phyloP scores from a whole-genome alignment of 2,113 vertebrate genomes.

The Camelus dromedarius region DNA sequence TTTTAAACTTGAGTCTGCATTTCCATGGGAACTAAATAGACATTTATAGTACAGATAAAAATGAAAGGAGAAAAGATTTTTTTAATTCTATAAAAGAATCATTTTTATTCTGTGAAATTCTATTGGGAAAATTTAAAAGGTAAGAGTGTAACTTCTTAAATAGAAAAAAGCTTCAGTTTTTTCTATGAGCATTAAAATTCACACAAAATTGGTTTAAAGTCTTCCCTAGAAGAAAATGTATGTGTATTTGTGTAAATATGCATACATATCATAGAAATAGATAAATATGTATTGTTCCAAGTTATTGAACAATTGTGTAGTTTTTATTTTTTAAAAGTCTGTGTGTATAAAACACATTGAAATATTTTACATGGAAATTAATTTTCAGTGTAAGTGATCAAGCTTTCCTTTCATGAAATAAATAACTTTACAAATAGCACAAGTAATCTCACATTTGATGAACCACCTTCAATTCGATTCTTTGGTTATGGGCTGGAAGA shows the following conservation, averaged over 20 bases:
- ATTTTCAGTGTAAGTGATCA: slow-evolving; percentile 35
- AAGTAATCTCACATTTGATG: slow-evolving; percentile 7
- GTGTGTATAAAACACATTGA: slow-evolving; percentile 7
- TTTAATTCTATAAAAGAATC: slow-evolving; percentile 68
- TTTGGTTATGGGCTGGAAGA: neutral
- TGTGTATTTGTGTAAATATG: neutral
- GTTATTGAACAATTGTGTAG: slow-evolving; percentile 22
- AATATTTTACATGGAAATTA: slow-evolving; percentile 56
- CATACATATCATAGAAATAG: neutral
- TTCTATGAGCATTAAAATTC: slow-evolving; percentile 66
- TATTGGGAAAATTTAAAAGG: slow-evolving; percentile 74
- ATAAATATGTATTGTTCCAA: slow-evolving; percentile 14
- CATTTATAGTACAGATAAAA: slow-evolving; percentile 73
- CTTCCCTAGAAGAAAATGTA: neutral
- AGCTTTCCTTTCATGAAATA: slow-evolving; percentile 36
- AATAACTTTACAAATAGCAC: slow-evolving; percentile 13
- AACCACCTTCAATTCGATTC: neutral
- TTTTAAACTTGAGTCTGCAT: slow-evolving; percentile 73
- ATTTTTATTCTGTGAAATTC: slow-evolving; percentile 69
- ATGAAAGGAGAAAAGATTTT: slow-evolving; percentile 60
- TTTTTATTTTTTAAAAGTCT: slow-evolving; percentile 50
- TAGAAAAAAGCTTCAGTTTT: slow-evolving; percentile 52
- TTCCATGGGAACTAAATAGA: slow-evolving; percentile 74
- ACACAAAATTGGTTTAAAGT: slow-evolving; percentile 60
- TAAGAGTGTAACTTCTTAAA: slow-evolving; percentile 53